Evolutionary conservation across 2,113 vertebrate genomes (phyloP).

Genomic region (Pollachius pollachius): DNA sequence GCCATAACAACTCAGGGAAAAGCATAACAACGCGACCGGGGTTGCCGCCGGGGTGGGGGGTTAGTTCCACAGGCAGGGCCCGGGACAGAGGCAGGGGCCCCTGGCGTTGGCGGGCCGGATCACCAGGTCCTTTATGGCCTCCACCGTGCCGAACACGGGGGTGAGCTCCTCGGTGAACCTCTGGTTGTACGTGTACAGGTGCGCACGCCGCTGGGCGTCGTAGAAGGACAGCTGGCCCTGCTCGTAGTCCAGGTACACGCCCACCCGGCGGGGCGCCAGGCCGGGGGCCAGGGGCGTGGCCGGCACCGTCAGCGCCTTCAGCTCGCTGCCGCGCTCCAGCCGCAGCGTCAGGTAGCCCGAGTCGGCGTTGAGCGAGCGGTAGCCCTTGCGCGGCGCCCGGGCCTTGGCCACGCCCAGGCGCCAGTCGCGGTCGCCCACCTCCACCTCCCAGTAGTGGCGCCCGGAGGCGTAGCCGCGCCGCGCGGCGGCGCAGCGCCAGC

Average conservation of each 20-base stretch:
- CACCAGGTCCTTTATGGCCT: conserved; percentile 69
- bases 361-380: conserved; percentile 64
- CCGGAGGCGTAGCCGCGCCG: conserved; percentile 62
- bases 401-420: conserved; percentile 83
- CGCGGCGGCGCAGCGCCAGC: conserved; percentile 71
- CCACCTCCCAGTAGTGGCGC: conserved; percentile 82
- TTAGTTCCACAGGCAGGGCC: conserved; percentile 73
- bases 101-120: conserved; percentile 54
- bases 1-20: too few species aligned
- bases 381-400: conserved; percentile 76
- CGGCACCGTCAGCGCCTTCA: conserved; percentile 72
- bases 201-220: conserved; percentile 66
- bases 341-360: conserved; percentile 73
- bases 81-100: conserved; percentile 69
- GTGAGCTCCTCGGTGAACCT: conserved; percentile 71
- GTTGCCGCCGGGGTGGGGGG: too few species aligned
- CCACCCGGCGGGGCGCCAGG: conserved; percentile 61
- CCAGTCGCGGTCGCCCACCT: conserved; percentile 83
- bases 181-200: conserved; percentile 74
- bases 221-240: conserved; percentile 79
- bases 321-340: conserved; percentile 69
- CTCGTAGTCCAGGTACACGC: conserved; percentile 75
- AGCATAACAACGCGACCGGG: not conserved
- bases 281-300: conserved; percentile 43
- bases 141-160: conserved; percentile 75